Evolutionary conservation across 1,140 invertebrate genomes (phyloP), one percentile per base, ranked within the genome.

Genomic region (Portunus trituberculatus): DNA sequence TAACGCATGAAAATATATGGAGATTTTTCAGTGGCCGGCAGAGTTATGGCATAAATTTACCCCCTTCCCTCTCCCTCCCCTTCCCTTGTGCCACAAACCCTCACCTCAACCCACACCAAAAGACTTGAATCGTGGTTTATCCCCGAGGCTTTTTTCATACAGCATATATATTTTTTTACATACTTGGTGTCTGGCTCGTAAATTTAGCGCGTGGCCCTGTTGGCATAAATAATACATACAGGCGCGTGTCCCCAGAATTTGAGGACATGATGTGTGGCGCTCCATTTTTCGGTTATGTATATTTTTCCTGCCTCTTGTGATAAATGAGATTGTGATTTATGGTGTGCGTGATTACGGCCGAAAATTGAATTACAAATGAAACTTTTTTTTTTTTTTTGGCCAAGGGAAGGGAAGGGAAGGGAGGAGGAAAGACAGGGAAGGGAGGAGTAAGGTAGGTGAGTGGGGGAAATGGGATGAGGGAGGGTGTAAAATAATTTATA

Each of bases 281-380:
- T 76, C 67, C 25, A 76, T 76, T 76, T 76, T 76, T 76, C 12
- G 67, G 67, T n/a, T n/a, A n/a, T 76, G 25, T 76, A n/a, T 76
- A 76, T 76, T 76, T 76, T 76, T 76, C 67, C 67, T 76, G 67
- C 67, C 67, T 76, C 67, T 76, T 76, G 67, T 76, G 67, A 76
- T 76, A 76, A 76, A 76, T 76, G 67, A 76, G 67, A 76, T 76
- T 76, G 67, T 76, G 67, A 76, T 76, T 76, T 76, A 76, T 76
- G n/a, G 67, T n/a, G 67, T n/a, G 67, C 67, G 67, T 76, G 67
- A 76, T 76, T 76, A 76, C 67, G 67, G 67, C 67, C 20, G 20
- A 25, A 76, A 76, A 76, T 76, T 76, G 67, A 76, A 76, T n/a
- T 76, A n/a, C 67, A 76, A 76, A 76, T 76, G 16, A 76, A 76